Evolutionary conservation across 2,888 invertebrate genomes (phyloP).

Genomic region (Lasioglossum marginatum): DNA sequence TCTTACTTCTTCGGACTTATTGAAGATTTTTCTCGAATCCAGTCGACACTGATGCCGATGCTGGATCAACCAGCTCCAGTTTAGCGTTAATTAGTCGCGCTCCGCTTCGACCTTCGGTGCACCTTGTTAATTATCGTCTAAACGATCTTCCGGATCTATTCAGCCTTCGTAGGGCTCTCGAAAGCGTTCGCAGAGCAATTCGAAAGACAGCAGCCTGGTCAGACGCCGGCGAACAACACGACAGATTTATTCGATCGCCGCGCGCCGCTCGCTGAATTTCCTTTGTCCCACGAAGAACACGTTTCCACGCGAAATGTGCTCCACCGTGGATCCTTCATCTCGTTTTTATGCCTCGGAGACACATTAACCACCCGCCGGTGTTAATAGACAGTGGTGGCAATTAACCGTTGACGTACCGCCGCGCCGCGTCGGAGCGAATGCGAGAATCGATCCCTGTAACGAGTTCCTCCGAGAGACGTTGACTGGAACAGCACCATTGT

Average conservation of each 20-base stretch:
- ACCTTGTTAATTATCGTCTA: conserved; percentile 57
- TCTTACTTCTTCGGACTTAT: conserved; percentile 20
- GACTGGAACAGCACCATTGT: conserved; percentile 29
- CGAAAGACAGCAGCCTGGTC: conserved; percentile 27
- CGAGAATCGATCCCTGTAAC: conserved; percentile 40
- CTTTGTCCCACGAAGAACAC: conserved; percentile 49
- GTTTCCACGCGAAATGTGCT: neutral
- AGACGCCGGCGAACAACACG: conserved; percentile 16
- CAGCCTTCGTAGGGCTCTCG: conserved; percentile 29
- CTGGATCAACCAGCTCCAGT: conserved; percentile 33
- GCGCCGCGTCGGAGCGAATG: conserved; percentile 21
- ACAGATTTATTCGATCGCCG: conserved; percentile 47
- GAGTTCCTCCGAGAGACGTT: conserved; percentile 11
- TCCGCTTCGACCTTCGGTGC: conserved; percentile 47
- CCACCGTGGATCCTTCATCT: conserved; percentile 1
- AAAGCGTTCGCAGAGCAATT: conserved; percentile 7
- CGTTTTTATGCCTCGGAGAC: conserved; percentile 29
- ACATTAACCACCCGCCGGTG: conserved; percentile 24
- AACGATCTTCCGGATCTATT: conserved; percentile 54
- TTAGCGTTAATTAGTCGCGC: conserved; percentile 61
- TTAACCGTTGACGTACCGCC: conserved; percentile 56
- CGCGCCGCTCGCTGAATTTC: neutral
- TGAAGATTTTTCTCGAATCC: conserved; percentile 24
- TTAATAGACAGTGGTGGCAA: conserved; percentile 56
- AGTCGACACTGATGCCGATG: neutral